phyloP scores from a whole-genome alignment of 2,888 invertebrate species.

The Cataglyphis livida region DNA sequence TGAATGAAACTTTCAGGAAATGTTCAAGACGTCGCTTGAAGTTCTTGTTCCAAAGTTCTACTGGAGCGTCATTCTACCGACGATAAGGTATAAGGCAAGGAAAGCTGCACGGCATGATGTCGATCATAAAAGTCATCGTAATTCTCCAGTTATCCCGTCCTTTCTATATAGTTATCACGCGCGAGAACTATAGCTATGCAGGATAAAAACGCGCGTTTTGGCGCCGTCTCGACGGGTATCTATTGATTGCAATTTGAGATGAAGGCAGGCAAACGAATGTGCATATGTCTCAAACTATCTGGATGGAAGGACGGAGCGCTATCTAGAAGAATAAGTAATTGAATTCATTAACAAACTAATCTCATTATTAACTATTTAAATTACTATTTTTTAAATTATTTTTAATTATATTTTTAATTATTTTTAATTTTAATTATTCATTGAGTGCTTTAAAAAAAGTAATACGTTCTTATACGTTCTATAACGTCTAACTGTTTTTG shows the following conservation, averaged over 20 bases:
- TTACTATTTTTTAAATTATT: not conserved
- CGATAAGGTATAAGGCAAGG: not conserved
- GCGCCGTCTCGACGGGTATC: constrained; percentile 81
- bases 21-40: not conserved
- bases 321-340: not conserved
- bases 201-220: constrained; percentile 75
- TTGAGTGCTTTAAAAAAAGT: not conserved
- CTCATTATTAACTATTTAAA: not conserved
- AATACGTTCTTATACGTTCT: not conserved
- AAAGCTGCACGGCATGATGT: not conserved
- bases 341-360: not conserved
- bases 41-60: not conserved
- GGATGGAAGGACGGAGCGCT: not conserved
- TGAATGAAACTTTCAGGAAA: not conserved
- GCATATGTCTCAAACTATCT: constrained; percentile 55
- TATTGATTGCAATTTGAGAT: constrained; percentile 81
- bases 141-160: not conserved
- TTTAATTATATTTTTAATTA: too few species aligned
- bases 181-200: constrained; percentile 27
- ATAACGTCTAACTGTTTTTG: not conserved
- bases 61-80: not conserved
- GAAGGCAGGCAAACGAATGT: constrained; percentile 57
- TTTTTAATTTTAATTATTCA: not conserved
- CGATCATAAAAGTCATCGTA: not conserved
- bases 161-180: not conserved